Evolutionary conservation across 2,113 vertebrate species (phyloP).

Genomic region (Pachycephala philippinensis): DNA sequence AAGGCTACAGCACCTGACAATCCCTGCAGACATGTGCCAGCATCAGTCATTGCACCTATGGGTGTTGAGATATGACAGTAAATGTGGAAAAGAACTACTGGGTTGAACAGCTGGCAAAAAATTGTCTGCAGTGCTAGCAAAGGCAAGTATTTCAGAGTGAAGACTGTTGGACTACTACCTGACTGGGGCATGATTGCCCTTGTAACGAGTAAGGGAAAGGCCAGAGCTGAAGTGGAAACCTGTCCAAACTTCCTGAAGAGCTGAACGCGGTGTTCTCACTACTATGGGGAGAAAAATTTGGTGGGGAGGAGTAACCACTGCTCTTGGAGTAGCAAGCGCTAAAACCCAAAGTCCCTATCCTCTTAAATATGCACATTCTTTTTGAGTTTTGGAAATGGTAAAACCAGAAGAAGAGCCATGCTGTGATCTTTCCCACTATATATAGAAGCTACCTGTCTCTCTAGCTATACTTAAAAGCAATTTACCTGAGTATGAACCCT

Average conservation of each 20-base stretch:
- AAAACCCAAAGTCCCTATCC: not conserved
- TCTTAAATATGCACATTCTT: not conserved
- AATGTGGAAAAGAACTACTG: not conserved
- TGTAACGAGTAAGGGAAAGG: not conserved
- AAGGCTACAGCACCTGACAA: not conserved
- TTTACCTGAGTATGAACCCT: not conserved
- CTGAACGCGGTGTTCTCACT: rapidly evolving
- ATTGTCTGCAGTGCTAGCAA: not conserved
- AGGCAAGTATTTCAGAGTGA: not conserved
- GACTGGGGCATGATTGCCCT: not conserved
- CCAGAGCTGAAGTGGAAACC: not conserved
- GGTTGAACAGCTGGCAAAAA: not conserved
- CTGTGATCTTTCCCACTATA: not conserved
- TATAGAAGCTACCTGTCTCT: not conserved
- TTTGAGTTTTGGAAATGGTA: not conserved
- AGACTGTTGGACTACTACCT: not conserved
- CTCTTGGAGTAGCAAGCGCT: not conserved
- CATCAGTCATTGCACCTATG: not conserved
- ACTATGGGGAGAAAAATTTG: not conserved
- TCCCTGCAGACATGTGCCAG: not conserved
- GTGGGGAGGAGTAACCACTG: not conserved
- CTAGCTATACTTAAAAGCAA: not conserved
- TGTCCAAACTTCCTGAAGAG: not conserved
- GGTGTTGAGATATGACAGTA: not conserved
- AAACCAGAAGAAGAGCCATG: not conserved